Evolutionary conservation across 2,113 vertebrate genomes (phyloP).

Genomic region (Onychostruthus taczanowskii): DNA sequence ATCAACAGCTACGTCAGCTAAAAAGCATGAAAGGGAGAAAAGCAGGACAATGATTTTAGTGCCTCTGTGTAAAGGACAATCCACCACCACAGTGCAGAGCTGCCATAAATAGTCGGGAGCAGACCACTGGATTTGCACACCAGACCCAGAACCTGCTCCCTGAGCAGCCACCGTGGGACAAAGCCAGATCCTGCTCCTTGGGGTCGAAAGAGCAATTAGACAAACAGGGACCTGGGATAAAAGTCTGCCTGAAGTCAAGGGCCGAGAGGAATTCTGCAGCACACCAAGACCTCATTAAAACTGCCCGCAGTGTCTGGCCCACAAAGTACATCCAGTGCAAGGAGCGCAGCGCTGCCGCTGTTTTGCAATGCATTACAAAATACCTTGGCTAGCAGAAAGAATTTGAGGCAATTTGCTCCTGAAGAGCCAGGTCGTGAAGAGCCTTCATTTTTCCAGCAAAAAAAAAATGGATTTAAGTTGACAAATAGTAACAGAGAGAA

Average conservation of each 20-base stretch:
- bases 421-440: conserved; percentile 37
- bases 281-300: conserved; percentile 28
- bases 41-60: neutral
- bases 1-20: neutral
- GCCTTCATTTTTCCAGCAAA: conserved; percentile 45
- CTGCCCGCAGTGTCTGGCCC: conserved; percentile 42
- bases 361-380: conserved; percentile 61
- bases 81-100: neutral
- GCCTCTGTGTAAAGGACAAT: neutral
- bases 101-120: neutral
- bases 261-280: neutral
- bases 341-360: neutral
- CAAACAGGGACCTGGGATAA: neutral
- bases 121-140: neutral
- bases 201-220: neutral
- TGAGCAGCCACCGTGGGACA: neutral
- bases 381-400: conserved; percentile 56
- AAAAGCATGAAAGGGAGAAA: neutral
- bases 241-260: neutral
- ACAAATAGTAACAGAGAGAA: conserved; percentile 48
- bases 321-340: conserved; percentile 44
- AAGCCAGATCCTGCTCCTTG: neutral
- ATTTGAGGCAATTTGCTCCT: conserved; percentile 51
- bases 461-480: conserved; percentile 34
- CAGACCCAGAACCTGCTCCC: neutral